A percentile compares a stretch with the other conserved stretches of the same genome.
phyloP scores from a whole-genome alignment of 2,113 vertebrate genomes.

The Lophochroa leadbeateri region DNA sequence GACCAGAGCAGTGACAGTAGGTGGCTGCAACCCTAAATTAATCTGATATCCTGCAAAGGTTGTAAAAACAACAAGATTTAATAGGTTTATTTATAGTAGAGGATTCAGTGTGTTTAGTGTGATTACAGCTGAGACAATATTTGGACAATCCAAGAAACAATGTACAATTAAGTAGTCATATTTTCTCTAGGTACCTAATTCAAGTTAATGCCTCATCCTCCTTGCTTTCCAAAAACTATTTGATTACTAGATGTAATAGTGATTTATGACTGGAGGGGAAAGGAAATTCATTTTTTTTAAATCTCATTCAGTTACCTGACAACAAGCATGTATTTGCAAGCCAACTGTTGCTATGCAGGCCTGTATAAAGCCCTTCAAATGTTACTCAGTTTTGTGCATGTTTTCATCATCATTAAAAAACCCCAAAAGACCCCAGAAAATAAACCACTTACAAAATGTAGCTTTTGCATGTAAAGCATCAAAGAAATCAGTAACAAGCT shows the following conservation, averaged over 20 bases:
- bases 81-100: neutral
- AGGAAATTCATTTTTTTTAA: neutral
- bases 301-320: neutral
- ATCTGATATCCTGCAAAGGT: too few species aligned
- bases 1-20: too few species aligned
- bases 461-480: neutral
- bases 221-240: neutral
- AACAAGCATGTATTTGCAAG: neutral
- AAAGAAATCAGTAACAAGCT: neutral
- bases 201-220: neutral
- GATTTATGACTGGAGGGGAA: neutral
- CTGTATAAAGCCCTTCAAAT: neutral
- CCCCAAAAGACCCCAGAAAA: neutral
- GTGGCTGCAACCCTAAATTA: too few species aligned
- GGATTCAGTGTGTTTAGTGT: neutral
- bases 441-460: neutral
- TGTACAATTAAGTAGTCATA: neutral
- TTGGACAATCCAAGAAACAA: neutral
- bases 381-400: neutral
- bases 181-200: neutral
- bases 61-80: too few species aligned
- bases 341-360: neutral
- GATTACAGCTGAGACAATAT: neutral
- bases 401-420: neutral
- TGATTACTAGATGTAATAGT: neutral